Conservation (phyloP, 2,113 vertebrate genomes). For the Phainopepla nitens region DNA sequence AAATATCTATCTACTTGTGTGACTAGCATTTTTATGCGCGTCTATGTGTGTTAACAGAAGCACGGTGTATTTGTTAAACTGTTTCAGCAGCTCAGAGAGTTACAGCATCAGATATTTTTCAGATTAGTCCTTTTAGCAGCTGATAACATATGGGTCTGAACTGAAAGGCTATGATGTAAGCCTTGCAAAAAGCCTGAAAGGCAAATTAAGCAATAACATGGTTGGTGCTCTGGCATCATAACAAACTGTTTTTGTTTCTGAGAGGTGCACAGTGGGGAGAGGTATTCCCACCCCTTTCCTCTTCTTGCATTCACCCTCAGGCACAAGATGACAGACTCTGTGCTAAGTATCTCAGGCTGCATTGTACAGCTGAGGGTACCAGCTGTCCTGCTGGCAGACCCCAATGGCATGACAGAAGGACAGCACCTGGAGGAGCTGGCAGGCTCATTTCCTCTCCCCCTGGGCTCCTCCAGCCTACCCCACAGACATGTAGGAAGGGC, state of each 20-base stretch:
- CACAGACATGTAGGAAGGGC: not conserved
- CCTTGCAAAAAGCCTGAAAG: not conserved
- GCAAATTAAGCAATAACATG: constrained; percentile 47
- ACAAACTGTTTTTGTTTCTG: not conserved
- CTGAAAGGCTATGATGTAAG: constrained; percentile 14
- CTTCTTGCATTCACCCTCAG: not conserved
- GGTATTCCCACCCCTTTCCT: not conserved
- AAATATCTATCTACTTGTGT: not conserved
- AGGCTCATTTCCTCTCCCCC: not conserved
- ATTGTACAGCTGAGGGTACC: not conserved
- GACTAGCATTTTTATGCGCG: not conserved
- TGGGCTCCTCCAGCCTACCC: not conserved
- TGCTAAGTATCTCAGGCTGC: not conserved
- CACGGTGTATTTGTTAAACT: not conserved
- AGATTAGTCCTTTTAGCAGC: constrained; percentile 33
- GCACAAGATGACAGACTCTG: constrained; percentile 13
- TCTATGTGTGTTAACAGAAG: not conserved
- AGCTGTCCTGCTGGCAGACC: constrained; percentile 13
- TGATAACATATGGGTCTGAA: constrained; percentile 42
- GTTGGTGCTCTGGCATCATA: constrained; percentile 7
- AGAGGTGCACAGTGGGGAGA: not conserved
- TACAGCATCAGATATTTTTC: constrained; percentile 44
- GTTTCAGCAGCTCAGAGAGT: not conserved
- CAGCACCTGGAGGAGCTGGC: constrained; percentile 17
- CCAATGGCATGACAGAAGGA: not conserved